phyloP scores from a whole-genome alignment of 2,113 vertebrate species.

The Cololabis saira region DNA sequence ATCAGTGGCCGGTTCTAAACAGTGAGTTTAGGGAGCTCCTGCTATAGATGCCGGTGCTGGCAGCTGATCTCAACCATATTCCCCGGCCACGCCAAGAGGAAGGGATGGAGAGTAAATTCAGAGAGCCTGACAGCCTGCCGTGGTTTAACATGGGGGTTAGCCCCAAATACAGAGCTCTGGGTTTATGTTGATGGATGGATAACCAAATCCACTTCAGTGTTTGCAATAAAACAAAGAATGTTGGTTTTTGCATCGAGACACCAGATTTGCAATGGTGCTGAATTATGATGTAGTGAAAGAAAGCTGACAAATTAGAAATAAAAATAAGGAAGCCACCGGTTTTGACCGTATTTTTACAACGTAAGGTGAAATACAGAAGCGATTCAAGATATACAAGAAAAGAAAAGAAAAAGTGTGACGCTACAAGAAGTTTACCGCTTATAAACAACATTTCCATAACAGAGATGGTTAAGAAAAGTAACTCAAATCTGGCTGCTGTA shows the following conservation, averaged over 20 bases:
- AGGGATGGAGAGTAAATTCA: slow-evolving; percentile 67
- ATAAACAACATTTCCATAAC: slow-evolving; percentile 34
- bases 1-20: slow-evolving; percentile 77
- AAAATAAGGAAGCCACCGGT: slow-evolving; percentile 23
- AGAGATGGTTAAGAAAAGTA: slow-evolving; percentile 30
- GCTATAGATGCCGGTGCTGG: slow-evolving; percentile 58
- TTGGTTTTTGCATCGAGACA: slow-evolving; percentile 64
- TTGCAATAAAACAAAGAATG: slow-evolving; percentile 72
- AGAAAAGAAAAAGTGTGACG: slow-evolving; percentile 34
- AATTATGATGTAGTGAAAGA: slow-evolving; percentile 39
- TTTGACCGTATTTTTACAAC: slow-evolving; percentile 29
- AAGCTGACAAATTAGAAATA: slow-evolving; percentile 8
- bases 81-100: slow-evolving; percentile 57
- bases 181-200: slow-evolving; percentile 75
- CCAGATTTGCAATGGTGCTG: slow-evolving; percentile 46
- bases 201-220: slow-evolving; percentile 71
- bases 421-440: slow-evolving; percentile 39
- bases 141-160: slow-evolving; percentile 65
- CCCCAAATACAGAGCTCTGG: slow-evolving; percentile 56
- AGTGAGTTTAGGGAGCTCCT: slow-evolving; percentile 63
- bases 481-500: slow-evolving; percentile 13
- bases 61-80: slow-evolving; percentile 65
- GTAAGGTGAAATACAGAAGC: slow-evolving; percentile 13
- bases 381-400: slow-evolving; percentile 34
- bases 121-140: slow-evolving; percentile 69